These are phyloP conservation scores for Cynaeus angustus DNA, from an alignment of 2,888 invertebrate species.

Conservation along the genomic window DNA sequence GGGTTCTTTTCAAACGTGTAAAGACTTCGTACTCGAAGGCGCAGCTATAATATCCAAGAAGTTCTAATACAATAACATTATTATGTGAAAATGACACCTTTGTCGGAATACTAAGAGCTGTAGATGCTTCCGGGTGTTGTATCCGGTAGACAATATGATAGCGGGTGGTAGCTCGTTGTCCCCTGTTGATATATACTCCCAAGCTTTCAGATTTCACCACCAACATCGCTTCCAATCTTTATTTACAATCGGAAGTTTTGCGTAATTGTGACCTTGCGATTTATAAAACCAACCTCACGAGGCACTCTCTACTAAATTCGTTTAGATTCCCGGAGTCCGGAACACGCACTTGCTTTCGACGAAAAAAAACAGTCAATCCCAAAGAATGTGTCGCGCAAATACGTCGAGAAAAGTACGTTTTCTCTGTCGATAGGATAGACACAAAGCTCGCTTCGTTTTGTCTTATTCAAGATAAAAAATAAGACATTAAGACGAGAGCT, in stretches of 20 bases:
- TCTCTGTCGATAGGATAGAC: no score
- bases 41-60: conserved; percentile 44
- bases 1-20: neutral
- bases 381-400: no score
- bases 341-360: no score
- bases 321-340: no score
- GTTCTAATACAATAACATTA: conserved; percentile 58
- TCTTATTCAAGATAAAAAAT: no score
- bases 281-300: no score
- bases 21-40: neutral
- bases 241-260: conserved; percentile 48
- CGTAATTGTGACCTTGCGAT: conserved; percentile 9
- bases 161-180: conserved; percentile 46
- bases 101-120: conserved; percentile 56
- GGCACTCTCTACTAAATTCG: no score
- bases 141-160: conserved; percentile 57
- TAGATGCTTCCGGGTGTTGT: conserved; percentile 57
- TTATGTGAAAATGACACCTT: conserved; percentile 59
- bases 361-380: no score
- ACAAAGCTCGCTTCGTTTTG: no score
- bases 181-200: conserved; percentile 49
- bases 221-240: conserved; percentile 13
- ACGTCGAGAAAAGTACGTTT: no score
- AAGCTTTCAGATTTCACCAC: conserved; percentile 26
- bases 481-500: no score